Percentiles rank a stretch among this genome's conserved stretches.
These are phyloP conservation scores for Urocynchramus pylzowi DNA, from an alignment of 2,113 vertebrate species.

Conservation along the genomic window DNA sequence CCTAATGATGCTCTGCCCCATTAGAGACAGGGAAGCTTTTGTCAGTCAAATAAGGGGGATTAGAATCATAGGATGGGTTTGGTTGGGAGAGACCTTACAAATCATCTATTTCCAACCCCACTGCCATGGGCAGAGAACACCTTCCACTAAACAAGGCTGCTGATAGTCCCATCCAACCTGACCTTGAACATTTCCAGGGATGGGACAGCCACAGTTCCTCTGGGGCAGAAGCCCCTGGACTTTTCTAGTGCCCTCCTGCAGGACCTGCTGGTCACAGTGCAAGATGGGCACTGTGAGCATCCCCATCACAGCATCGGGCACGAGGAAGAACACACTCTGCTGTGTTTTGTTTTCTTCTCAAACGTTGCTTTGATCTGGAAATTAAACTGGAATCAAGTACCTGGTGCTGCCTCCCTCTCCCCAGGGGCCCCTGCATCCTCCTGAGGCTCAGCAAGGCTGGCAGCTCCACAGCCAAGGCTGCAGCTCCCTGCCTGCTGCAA, in stretches of 20 bases:
- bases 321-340: background rate
- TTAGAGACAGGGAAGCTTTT: background rate
- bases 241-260: background rate
- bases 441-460: fast-evolving
- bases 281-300: background rate
- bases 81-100: background rate
- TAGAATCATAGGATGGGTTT: background rate
- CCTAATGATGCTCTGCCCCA: background rate
- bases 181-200: background rate
- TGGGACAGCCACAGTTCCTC: background rate
- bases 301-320: fast-evolving
- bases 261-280: fast-evolving
- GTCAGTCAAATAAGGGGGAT: background rate
- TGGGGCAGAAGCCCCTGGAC: background rate
- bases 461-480: background rate
- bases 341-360: background rate
- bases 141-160: background rate
- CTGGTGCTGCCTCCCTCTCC: background rate
- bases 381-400: background rate
- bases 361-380: background rate
- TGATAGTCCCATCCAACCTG: background rate
- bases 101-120: background rate
- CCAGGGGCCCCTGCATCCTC: background rate
- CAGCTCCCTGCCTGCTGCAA: background rate
- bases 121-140: background rate